Percentiles rank a stretch among this genome's conserved stretches.
These are phyloP conservation scores for Smittia aterrima DNA, from an alignment of 2,888 invertebrate species.

Conservation along the genomic window DNA sequence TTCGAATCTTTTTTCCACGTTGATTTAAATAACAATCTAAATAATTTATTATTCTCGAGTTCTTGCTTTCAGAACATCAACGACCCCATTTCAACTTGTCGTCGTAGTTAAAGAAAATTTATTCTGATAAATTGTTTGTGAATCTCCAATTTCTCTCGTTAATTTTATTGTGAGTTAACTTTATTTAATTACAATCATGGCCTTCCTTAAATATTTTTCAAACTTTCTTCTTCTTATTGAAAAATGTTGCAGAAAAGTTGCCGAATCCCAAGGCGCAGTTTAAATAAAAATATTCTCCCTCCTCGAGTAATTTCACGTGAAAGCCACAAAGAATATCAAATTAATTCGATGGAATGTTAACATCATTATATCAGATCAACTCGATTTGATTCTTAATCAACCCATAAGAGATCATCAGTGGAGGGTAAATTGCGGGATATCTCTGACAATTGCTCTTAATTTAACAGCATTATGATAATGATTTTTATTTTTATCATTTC, in stretches of 20 bases:
- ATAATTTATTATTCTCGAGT: neutral
- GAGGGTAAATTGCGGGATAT: conserved; percentile 6
- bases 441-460: conserved; percentile 8
- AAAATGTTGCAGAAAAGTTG: neutral
- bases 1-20: neutral
- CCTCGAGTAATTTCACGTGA: neutral
- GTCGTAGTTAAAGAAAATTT: neutral
- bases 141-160: too few relatives aligned
- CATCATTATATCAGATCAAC: neutral
- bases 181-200: too few relatives aligned
- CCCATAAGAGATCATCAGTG: neutral
- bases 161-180: too few relatives aligned
- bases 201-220: neutral
- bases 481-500: conserved; percentile 26
- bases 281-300: conserved; percentile 30
- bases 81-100: neutral
- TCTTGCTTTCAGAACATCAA: neutral
- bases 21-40: neutral
- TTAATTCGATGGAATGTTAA: conserved; percentile 36
- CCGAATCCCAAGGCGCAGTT: neutral
- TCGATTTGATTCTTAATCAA: neutral
- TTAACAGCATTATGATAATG: conserved; percentile 28
- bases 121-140: neutral
- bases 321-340: conserved; percentile 38
- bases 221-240: neutral